Evolutionary conservation across 2,797 vertebrate genomes (phyloP), one percentile per base, ranked within the genome.

Genomic region (Ceyx erithaca): DNA sequence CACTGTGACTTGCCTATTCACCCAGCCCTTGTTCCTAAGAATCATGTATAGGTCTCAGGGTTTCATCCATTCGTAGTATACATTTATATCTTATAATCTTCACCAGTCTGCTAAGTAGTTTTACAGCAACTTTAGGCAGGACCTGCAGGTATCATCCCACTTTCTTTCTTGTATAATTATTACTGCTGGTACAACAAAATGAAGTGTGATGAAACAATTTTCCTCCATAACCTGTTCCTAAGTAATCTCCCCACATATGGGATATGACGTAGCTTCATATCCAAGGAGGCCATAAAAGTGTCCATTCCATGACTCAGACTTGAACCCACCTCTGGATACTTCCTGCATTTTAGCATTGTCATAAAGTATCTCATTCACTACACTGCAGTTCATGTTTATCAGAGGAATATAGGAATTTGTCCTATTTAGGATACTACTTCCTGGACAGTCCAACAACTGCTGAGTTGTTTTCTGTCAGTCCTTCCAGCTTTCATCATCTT

Each of bases 401-500:
- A 67, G 11, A 80, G 48, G 48, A 87, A 84, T 25, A 67, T 0
- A 37, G 67, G 75, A 63, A 79, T 78, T 75, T 72, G 5, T 58
- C 48, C 28, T 66, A 7, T 17, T 72, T 22, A 45, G 28, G 43
- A 58, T 46, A 55, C 14, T 13, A 12, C 14, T 83, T 80, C 37
- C 31, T 35, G 13, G 10, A 31, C 45, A 70, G n/a, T 41, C 55
- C 80, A 48, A 64, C 84, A 92, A 95, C 51, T 90, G 41, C 69
- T 30, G 13, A 73, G 77, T 85, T 85, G 55, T 71, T 78, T 51
- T 25, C 22, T 75, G 76, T n/a, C 82, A 94, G 51, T 83, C 81
- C 76, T 87, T 89, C 84, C 93, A 92, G 51, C 35, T 90, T 87
- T 92, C 12, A 5, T 77, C 89, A 91, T 72, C 77, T 95, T 89